These are phyloP conservation scores for Drosophila koepferae DNA, from an alignment of 2,888 invertebrate species.

Conservation along the genomic window DNA sequence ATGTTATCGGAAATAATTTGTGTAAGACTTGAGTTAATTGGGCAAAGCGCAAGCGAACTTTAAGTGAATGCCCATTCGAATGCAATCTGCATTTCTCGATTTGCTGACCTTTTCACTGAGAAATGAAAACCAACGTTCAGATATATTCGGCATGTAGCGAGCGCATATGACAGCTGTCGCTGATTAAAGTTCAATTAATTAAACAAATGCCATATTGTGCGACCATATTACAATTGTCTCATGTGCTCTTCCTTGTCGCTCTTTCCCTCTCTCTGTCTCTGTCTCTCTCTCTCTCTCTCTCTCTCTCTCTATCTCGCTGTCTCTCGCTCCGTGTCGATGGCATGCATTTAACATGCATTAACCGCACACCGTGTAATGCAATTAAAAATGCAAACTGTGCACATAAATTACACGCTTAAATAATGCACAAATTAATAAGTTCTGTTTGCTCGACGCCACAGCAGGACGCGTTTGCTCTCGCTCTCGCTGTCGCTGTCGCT, in stretches of 20 bases:
- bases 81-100: not conserved
- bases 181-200: conserved; percentile 76
- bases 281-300: not conserved
- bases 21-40: conserved; percentile 48
- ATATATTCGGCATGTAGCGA: conserved; percentile 2
- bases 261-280: not conserved
- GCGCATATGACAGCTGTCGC: conserved; percentile 56
- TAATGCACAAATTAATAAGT: conserved; percentile 80
- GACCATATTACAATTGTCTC: conserved; percentile 53
- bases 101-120: conserved; percentile 29
- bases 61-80: conserved; percentile 16
- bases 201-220: conserved; percentile 65
- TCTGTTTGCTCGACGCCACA: conserved; percentile 48
- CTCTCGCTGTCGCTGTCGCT: no score
- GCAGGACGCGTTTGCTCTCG: not conserved
- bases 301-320: not conserved
- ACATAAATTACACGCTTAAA: conserved; percentile 78
- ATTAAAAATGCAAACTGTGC: conserved; percentile 76
- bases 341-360: conserved; percentile 77
- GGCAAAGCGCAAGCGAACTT: conserved; percentile 22
- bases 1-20: conserved; percentile 71
- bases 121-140: conserved; percentile 7
- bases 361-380: conserved; percentile 73
- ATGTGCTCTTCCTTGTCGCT: conserved; percentile 7
- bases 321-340: conserved; percentile 25